Conservation (phyloP, 1,140 invertebrate genomes). For the Drosophila novamexicana region DNA sequence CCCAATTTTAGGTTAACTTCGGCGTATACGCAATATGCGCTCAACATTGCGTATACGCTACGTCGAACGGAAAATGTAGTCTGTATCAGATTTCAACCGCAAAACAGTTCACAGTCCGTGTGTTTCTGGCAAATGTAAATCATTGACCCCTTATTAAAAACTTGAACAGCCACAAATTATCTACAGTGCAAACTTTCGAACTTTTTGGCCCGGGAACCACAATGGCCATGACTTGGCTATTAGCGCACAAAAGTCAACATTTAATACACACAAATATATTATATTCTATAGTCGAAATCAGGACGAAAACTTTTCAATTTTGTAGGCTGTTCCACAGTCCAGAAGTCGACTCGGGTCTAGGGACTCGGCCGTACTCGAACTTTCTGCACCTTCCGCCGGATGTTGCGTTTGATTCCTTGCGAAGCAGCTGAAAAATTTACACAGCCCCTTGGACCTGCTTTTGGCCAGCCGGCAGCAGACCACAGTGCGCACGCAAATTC, state of each 20-base stretch:
- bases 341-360: slow-evolving; percentile 8
- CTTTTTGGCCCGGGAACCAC: slow-evolving; percentile 51
- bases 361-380: not conserved
- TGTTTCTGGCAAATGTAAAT: slow-evolving; percentile 65
- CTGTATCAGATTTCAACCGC: slow-evolving; percentile 4
- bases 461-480: slow-evolving; percentile 1
- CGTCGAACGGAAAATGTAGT: slow-evolving; percentile 18
- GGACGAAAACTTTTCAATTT: slow-evolving; percentile 77
- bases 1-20: not conserved
- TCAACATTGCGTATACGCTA: slow-evolving; percentile 31
- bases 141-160: slow-evolving; percentile 82
- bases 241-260: slow-evolving; percentile 79
- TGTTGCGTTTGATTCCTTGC: slow-evolving; percentile 64
- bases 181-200: slow-evolving; percentile 70
- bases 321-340: slow-evolving; percentile 46
- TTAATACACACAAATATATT: slow-evolving; percentile 41
- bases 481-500: slow-evolving; percentile 68
- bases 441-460: slow-evolving; percentile 72
- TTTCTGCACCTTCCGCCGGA: slow-evolving; percentile 25
- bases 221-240: slow-evolving; percentile 62
- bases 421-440: slow-evolving; percentile 57
- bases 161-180: slow-evolving; percentile 75
- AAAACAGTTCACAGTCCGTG: slow-evolving; percentile 34
- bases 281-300: slow-evolving; percentile 28
- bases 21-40: not conserved